Conservation (phyloP, 2,113 vertebrate species). For the Willisornis vidua region DNA sequence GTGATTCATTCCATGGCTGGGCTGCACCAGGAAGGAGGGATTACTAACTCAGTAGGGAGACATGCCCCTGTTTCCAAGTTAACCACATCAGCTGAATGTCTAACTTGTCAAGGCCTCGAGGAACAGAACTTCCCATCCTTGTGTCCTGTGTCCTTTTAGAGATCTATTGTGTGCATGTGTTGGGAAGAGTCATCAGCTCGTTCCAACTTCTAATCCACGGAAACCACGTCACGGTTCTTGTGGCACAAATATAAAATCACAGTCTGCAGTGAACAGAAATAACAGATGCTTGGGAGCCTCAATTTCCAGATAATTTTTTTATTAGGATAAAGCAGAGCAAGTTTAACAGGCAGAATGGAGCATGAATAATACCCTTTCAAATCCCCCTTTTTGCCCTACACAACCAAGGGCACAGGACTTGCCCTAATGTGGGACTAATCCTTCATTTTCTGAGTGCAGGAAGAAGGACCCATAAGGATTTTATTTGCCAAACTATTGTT, state of each 20-base stretch:
- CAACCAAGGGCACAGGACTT: background rate
- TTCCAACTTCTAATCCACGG: background rate
- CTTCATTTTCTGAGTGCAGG: background rate
- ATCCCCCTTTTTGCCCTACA: background rate
- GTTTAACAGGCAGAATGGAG: background rate
- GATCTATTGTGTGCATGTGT: background rate
- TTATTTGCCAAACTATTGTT: constrained; percentile 49
- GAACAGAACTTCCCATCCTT: background rate
- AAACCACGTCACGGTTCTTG: background rate
- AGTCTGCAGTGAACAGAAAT: background rate
- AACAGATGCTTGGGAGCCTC: background rate
- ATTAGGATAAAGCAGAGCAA: background rate
- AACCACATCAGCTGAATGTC: background rate
- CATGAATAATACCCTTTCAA: background rate
- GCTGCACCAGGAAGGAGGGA: background rate
- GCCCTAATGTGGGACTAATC: background rate
- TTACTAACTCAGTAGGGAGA: background rate
- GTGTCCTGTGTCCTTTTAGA: background rate
- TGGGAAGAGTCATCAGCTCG: background rate
- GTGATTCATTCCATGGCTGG: constrained; percentile 16
- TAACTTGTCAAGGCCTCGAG: background rate
- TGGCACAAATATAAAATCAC: background rate
- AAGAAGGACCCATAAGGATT: background rate
- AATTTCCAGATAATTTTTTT: background rate
- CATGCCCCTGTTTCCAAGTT: constrained; percentile 39